Percentiles rank a stretch among this genome's conserved stretches.
These are phyloP conservation scores for Gasterosteus aculeatus DNA, from an alignment of 2,113 vertebrate species.

Conservation along the genomic window DNA sequence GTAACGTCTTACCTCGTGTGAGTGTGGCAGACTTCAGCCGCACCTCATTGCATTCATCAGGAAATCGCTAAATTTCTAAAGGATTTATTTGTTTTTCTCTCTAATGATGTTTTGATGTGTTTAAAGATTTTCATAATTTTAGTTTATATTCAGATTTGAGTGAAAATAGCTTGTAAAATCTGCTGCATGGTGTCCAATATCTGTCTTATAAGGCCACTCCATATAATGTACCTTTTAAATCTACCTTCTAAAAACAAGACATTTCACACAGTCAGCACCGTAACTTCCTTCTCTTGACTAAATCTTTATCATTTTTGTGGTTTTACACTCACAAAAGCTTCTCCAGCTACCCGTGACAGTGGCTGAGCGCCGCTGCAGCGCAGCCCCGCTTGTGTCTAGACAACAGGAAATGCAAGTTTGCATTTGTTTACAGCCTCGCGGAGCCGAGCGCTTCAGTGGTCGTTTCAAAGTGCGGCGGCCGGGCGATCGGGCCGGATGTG, in stretches of 20 bases:
- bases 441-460: slow-evolving; percentile 58
- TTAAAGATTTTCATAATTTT: not conserved
- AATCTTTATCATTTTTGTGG: not conserved
- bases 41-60: not conserved
- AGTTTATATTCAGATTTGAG: not conserved
- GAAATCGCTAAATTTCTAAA: not conserved
- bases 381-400: slow-evolving; percentile 74
- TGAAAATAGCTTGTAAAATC: not conserved
- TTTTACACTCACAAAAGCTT: not conserved
- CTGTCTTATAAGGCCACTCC: not conserved
- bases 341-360: not conserved
- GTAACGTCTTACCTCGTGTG: not conserved
- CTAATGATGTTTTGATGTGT: not conserved
- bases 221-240: not conserved
- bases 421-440: slow-evolving; percentile 74
- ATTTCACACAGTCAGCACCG: not conserved
- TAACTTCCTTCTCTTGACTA: not conserved
- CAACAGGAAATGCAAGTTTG: slow-evolving; percentile 79
- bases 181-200: not conserved
- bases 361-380: slow-evolving; percentile 10
- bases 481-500: slow-evolving; percentile 37
- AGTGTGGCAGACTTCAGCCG: not conserved
- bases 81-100: not conserved
- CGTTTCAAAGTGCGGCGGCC: slow-evolving; percentile 58
- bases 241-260: not conserved